These are phyloP conservation scores for Notoglanidium macrostoma DNA, from an alignment of 2,797 vertebrate species.

Conservation along the genomic window DNA sequence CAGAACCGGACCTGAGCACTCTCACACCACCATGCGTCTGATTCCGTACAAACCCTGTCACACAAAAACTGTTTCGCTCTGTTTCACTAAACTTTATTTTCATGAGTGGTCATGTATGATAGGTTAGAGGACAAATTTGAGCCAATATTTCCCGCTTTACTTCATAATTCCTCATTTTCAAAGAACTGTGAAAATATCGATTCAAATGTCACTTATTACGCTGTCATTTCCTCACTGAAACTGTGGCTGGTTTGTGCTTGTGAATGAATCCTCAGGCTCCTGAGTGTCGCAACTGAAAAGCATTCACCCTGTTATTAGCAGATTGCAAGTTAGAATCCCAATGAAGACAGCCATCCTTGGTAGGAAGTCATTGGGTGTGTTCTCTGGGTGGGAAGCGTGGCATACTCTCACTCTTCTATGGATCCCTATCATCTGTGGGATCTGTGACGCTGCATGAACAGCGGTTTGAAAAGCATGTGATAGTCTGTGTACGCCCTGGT, in stretches of 20 bases:
- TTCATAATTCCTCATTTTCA: not conserved
- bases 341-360: not conserved
- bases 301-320: not conserved
- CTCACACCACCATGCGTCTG: conserved; percentile 61
- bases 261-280: not conserved
- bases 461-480: not conserved
- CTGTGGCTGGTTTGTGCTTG: not conserved
- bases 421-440: not conserved
- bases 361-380: not conserved
- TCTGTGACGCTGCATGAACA: not conserved
- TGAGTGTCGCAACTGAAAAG: not conserved
- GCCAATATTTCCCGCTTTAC: not conserved
- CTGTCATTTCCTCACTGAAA: not conserved
- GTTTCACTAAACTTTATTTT: not conserved
- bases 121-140: not conserved
- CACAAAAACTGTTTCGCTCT: not conserved
- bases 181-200: not conserved
- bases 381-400: not conserved
- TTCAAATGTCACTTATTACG: not conserved
- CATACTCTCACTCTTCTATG: not conserved
- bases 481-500: not conserved
- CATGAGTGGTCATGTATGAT: not conserved
- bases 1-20: conserved; percentile 59
- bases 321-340: not conserved
- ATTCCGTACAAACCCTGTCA: conserved; percentile 36